These are phyloP conservation scores for Crossaster papposus DNA, from an alignment of 53 echinoderm and acorn worm species.

Conservation along the genomic window DNA sequence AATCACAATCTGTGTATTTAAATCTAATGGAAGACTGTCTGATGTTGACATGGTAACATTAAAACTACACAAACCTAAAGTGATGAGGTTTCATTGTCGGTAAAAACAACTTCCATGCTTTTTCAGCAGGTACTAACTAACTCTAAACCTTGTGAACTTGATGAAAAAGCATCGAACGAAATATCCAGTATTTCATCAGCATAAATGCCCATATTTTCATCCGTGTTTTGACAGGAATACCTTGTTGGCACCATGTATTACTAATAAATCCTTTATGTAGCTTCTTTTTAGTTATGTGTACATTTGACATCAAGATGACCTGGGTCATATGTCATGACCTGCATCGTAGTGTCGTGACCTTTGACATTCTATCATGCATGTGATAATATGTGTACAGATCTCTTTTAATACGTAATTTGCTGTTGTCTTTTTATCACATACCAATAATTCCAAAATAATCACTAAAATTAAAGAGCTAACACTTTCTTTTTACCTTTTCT, in stretches of 20 bases:
- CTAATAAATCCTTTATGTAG: constrained; percentile 55
- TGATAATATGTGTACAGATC: constrained; percentile 61
- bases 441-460: neutral
- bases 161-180: constrained; percentile 46
- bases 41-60: neutral
- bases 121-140: constrained; percentile 52
- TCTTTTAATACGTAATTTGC: constrained; percentile 47
- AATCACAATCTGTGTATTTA: neutral
- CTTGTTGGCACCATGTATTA: constrained; percentile 42
- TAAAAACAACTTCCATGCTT: constrained; percentile 22
- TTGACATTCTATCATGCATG: constrained; percentile 62
- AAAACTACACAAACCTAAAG: neutral
- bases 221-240: constrained; percentile 42
- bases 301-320: constrained; percentile 41
- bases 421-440: constrained; percentile 45
- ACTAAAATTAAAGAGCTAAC: constrained; percentile 54
- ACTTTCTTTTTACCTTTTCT: constrained; percentile 63
- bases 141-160: constrained; percentile 52
- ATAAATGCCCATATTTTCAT: constrained; percentile 34
- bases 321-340: constrained; percentile 47
- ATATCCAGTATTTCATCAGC: neutral
- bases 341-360: constrained; percentile 20
- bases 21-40: neutral
- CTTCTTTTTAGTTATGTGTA: constrained; percentile 48
- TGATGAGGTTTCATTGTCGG: neutral